Conservation (phyloP, 2,888 invertebrate genomes). For the Cheilosia variabilis region DNA sequence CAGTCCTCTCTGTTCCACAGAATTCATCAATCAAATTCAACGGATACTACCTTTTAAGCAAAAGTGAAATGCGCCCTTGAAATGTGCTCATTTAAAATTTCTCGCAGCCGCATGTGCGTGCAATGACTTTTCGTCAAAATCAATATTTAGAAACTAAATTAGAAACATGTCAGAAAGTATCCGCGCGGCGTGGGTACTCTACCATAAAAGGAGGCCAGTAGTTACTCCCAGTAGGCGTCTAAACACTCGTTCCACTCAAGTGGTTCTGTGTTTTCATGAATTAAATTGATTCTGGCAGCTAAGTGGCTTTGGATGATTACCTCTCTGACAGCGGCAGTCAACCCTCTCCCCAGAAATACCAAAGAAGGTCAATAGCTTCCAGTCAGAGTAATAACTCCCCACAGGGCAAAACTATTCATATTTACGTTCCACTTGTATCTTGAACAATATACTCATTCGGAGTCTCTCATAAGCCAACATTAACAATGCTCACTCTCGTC, state of each 20-base stretch:
- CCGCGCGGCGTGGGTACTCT: conserved; percentile 6
- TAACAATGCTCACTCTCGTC: conserved; percentile 38
- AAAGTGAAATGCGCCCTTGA: conserved; percentile 28
- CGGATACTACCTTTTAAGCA: conserved; percentile 7
- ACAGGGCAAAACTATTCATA: conserved; percentile 22
- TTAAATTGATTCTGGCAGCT: conserved; percentile 17
- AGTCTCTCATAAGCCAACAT: conserved; percentile 30
- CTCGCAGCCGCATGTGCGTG: conserved; percentile 5
- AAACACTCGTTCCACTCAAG: conserved; percentile 7
- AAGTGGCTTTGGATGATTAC: conserved; percentile 12
- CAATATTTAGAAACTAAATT: conserved; percentile 23
- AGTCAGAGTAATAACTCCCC: conserved; percentile 25
- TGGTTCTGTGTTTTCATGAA: conserved; percentile 18
- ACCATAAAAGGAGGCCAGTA: conserved; percentile 7
- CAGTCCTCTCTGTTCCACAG: not conserved
- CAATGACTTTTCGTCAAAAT: conserved; percentile 19
- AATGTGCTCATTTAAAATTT: not conserved
- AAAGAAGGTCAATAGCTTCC: conserved; percentile 38
- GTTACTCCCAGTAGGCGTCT: conserved; percentile 27
- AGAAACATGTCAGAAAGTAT: not conserved
- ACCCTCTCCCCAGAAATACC: not conserved
- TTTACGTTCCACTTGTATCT: not conserved
- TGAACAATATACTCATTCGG: conserved; percentile 34
- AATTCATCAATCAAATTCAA: conserved; percentile 16
- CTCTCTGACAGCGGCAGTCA: not conserved